Conservation (phyloP, 2,113 vertebrate species). For the Choloepus hoffmanni region DNA sequence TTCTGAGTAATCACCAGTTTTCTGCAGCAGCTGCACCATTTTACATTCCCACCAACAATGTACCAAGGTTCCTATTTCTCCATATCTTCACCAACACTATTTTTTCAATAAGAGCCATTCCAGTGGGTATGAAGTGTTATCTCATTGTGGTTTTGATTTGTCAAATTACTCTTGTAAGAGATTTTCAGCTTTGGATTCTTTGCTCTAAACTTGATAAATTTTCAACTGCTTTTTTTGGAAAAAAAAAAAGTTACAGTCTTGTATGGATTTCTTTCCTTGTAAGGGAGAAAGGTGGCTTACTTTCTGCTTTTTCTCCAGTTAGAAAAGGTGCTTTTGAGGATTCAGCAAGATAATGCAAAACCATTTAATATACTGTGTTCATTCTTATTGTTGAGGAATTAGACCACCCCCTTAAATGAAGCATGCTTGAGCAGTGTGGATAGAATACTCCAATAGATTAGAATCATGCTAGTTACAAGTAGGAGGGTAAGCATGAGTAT, state of each 20-base stretch:
- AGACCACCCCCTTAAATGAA: neutral
- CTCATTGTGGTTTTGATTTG: too few relatives aligned
- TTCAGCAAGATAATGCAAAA: neutral
- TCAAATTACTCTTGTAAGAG: neutral
- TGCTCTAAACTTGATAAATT: neutral
- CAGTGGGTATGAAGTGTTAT: too few relatives aligned
- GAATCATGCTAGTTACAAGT: neutral
- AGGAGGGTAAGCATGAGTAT: neutral
- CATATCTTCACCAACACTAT: too few relatives aligned
- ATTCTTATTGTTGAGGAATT: neutral
- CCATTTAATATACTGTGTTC: neutral
- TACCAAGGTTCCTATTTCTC: too few relatives aligned
- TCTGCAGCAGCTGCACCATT: too few relatives aligned
- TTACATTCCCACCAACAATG: too few relatives aligned
- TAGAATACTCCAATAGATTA: neutral
- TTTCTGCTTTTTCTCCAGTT: too few relatives aligned
- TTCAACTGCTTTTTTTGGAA: neutral
- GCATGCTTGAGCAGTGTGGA: neutral
- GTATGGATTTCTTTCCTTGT: neutral
- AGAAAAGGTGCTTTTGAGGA: neutral
- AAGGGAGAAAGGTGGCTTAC: neutral
- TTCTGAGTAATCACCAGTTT: too few relatives aligned
- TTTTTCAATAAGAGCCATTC: too few relatives aligned
- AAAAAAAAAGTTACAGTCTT: neutral
- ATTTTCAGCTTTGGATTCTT: neutral